These are phyloP conservation scores for Proales similis DNA, from an alignment of 1,140 invertebrate species.

Conservation along the genomic window DNA sequence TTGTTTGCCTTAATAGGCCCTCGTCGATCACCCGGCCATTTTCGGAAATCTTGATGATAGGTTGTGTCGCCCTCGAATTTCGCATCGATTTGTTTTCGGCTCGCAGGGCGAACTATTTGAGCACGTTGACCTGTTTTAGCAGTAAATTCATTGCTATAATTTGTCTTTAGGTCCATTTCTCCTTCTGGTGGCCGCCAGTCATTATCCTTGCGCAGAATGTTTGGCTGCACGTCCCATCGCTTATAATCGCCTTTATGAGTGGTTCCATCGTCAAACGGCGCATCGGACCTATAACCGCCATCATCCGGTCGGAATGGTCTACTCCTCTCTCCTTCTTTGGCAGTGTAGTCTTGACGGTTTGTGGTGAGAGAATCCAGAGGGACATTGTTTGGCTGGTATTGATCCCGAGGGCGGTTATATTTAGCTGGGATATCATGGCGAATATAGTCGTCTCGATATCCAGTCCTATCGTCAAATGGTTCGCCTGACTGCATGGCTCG, in stretches of 20 bases:
- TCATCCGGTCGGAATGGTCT: constrained; percentile 42
- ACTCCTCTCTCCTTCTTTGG: constrained; percentile 41
- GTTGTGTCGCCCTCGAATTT: constrained; percentile 50
- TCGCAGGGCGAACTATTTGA: constrained; percentile 40
- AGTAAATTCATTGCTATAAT: constrained; percentile 43
- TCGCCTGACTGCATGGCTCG: constrained; percentile 44
- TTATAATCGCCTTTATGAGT: constrained; percentile 50
- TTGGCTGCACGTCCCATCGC: constrained; percentile 46
- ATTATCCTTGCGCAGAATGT: constrained; percentile 43
- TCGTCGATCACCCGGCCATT: constrained; percentile 44
- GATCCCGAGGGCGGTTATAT: constrained; percentile 40
- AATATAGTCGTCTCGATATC: constrained; percentile 48
- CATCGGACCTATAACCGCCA: constrained; percentile 44
- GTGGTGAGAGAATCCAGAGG: constrained; percentile 50
- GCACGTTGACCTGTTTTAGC: constrained; percentile 42
- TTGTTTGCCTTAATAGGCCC: constrained; percentile 41
- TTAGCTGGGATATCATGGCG: constrained; percentile 45
- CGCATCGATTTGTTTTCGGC: constrained; percentile 39
- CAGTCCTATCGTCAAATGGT: constrained; percentile 49
- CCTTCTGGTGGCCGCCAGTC: constrained; percentile 48
- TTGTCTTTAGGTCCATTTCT: constrained; percentile 51
- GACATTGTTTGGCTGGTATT: constrained; percentile 39
- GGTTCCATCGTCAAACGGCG: constrained; percentile 48
- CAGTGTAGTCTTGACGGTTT: constrained; percentile 47
- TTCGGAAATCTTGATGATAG: constrained; percentile 49